Base-by-base conservation (phyloP, 2,888 invertebrate species). In the Nezara viridula region DNA sequence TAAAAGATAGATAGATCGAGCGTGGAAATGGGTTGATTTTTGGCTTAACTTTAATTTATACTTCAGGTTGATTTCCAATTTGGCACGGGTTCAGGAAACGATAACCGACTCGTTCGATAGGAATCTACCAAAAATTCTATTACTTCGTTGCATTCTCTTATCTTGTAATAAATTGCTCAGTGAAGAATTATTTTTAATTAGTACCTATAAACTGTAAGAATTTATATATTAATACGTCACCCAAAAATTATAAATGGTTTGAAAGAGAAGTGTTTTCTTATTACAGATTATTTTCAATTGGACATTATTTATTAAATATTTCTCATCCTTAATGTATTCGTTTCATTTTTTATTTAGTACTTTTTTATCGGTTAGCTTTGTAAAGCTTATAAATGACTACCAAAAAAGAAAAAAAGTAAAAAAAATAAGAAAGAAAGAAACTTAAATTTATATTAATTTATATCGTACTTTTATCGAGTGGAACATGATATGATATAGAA, bases 31-130 rank as follows among this genome's bases (percentile, higher is more conserved):
- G 66, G 32, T 32, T 66, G 66, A 66, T 60, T 60, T 60, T 60
- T 27, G 27, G 60, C 12, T 2, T 10, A 60, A 60, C n/a, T 60
- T 60, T 60, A 60, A 66, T 66, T 66, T 66, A 66, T 66, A 66
- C 32, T 66, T 66, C 32, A 66, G 66, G 32, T 66, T 66, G 66
- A 66, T 32, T 66, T 66, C 32, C 66, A 66, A 66, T 66, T 66
- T 66, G 66, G 66, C 66, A 66, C 27, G 19, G 32, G 66, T 66
- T 32, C 66, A 66, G 32, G 14, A 66, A 66, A 5, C 27, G 32
- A 66, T 66, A 66, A 27, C 60, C 27, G 66, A 5, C 66, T 66
- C 32, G 27, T 32, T 32, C 66, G 66, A 66, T 66, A 66, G 2
- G 66, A 66, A 66, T 66, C 66, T 66, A 32, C 27, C 27, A 66